These are phyloP conservation scores for Diarsia rubi DNA, from an alignment of 2,888 invertebrate genomes.

Conservation along the genomic window DNA sequence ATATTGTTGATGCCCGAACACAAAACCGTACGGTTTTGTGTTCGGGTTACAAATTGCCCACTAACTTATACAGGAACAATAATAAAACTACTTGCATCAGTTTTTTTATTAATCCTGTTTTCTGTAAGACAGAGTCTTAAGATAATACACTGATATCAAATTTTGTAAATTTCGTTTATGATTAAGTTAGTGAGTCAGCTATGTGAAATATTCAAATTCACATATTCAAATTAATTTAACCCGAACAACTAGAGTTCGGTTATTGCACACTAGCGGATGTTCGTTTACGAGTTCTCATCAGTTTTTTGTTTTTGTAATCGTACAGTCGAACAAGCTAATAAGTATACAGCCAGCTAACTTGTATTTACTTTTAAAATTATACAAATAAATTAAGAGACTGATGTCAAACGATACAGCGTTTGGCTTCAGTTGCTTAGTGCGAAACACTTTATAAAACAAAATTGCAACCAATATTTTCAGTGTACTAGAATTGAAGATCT, in stretches of 20 bases:
- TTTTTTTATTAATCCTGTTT: conserved; percentile 10
- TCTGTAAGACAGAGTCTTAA: conserved; percentile 19
- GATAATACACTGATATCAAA: conserved; percentile 36
- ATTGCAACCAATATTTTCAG: no score
- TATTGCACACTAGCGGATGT: conserved; percentile 12
- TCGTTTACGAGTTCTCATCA: neutral
- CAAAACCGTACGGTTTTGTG: conserved; percentile 21
- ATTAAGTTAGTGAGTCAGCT: conserved; percentile 19
- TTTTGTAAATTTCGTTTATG: conserved; percentile 16
- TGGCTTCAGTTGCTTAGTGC: no score
- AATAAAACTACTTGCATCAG: conserved; percentile 17
- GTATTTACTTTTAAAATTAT: no score
- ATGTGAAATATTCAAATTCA: conserved; percentile 10
- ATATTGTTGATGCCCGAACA: conserved; percentile 3
- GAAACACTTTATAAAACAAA: no score
- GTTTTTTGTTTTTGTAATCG: neutral
- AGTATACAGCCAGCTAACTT: no score
- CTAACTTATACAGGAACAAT: neutral
- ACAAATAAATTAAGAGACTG: no score
- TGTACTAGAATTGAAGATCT: no score
- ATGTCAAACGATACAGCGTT: no score
- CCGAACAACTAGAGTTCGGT: neutral
- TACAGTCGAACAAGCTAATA: no score
- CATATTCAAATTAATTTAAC: conserved; percentile 16
- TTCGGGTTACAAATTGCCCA: conserved; percentile 4